Percentiles rank a stretch among this genome's conserved stretches.
Conservation (phyloP, 2,797 vertebrate species). For the Bradypus variegatus region DNA sequence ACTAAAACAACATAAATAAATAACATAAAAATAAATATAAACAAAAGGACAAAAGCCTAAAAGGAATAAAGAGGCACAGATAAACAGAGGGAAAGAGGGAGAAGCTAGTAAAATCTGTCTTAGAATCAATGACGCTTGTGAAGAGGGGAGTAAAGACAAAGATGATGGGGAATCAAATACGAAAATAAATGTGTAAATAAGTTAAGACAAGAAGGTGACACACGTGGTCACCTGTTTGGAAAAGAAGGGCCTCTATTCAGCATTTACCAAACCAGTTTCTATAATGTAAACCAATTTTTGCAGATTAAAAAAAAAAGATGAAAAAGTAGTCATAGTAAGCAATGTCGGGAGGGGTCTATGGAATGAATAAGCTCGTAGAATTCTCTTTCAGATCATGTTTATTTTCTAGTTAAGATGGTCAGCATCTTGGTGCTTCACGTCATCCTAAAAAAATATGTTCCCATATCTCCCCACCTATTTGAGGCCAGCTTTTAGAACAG, state of each 20-base stretch:
- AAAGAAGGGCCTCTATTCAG: conserved; percentile 32
- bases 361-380: background rate
- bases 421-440: background rate
- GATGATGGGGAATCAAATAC: background rate
- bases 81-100: background rate
- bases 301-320: background rate
- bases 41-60: background rate
- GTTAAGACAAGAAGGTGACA: conserved; percentile 35
- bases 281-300: background rate
- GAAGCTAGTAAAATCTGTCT: background rate
- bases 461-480: too few species aligned
- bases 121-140: background rate
- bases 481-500: background rate
- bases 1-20: background rate
- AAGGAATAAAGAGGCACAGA: background rate
- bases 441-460: background rate
- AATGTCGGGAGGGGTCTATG: background rate
- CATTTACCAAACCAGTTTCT: background rate
- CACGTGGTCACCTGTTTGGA: background rate
- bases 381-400: background rate
- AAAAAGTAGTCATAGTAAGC: background rate
- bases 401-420: background rate
- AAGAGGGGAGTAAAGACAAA: background rate
- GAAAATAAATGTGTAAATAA: background rate
- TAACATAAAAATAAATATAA: background rate